phyloP scores from a whole-genome alignment of 2,888 invertebrate genomes.

The Hypomecis punctinalis region DNA sequence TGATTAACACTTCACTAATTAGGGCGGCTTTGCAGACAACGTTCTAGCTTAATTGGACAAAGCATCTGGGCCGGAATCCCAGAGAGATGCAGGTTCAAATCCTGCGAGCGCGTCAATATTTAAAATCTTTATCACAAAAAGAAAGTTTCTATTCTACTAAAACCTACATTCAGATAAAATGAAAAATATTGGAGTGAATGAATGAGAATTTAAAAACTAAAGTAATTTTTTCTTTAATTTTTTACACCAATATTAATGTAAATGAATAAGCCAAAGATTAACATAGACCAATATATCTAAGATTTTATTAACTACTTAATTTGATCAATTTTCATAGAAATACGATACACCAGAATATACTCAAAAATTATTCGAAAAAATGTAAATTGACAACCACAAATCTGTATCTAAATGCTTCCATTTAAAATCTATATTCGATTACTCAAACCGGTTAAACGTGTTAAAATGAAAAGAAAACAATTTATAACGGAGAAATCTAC shows the following conservation, averaged over 20 bases:
- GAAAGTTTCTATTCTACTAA: too few species aligned
- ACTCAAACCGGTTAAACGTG: conserved; percentile 31
- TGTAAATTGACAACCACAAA: conserved; percentile 31
- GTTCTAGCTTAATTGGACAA: too few species aligned
- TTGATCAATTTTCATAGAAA: conserved; percentile 24
- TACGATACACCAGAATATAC: conserved; percentile 16
- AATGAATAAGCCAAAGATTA: conserved; percentile 15
- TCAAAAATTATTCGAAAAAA: conserved; percentile 27
- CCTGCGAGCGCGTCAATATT: too few species aligned
- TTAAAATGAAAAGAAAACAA: conserved; percentile 39
- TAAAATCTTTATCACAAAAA: too few species aligned
- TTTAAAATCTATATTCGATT: conserved; percentile 29
- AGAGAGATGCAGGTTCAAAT: too few species aligned
- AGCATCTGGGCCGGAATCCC: too few species aligned
- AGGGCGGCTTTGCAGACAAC: too few species aligned
- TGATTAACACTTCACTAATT: too few species aligned
- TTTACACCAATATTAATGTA: neutral
- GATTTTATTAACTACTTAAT: conserved; percentile 32
- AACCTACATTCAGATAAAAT: neutral
- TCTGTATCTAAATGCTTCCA: conserved; percentile 31
- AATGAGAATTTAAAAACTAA: neutral
- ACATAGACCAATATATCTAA: conserved; percentile 21
- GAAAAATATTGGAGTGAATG: neutral
- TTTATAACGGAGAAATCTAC: conserved; percentile 53
- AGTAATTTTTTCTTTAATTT: neutral